Percentiles rank a stretch among this genome's conserved stretches.
These are phyloP conservation scores for Chaetops frenatus DNA, from an alignment of 2,113 vertebrate species.

Conservation along the genomic window DNA sequence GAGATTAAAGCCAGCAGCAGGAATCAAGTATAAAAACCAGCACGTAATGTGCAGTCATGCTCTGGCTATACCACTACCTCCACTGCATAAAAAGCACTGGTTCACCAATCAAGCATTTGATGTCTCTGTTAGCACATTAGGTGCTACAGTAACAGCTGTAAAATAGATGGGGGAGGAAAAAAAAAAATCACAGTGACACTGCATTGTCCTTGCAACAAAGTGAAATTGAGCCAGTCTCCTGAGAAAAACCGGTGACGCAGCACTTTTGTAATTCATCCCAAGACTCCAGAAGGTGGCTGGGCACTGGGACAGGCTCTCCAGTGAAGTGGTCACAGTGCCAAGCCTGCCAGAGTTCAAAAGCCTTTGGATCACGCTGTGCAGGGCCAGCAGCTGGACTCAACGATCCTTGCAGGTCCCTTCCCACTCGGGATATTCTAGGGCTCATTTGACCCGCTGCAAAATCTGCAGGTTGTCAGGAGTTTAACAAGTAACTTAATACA, in stretches of 20 bases:
- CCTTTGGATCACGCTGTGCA: neutral
- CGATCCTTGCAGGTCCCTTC: neutral
- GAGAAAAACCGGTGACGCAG: neutral
- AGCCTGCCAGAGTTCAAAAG: neutral
- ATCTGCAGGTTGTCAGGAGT: fast-evolving
- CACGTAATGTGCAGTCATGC: fast-evolving
- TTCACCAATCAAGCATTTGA: neutral
- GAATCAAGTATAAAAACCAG: neutral
- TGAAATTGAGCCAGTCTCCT: neutral
- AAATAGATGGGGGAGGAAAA: fast-evolving
- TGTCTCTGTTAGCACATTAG: neutral
- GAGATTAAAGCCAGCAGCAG: neutral
- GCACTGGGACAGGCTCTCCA: neutral
- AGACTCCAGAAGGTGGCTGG: neutral
- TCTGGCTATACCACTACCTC: neutral
- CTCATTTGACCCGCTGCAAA: neutral
- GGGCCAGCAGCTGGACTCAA: neutral
- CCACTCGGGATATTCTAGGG: too few species aligned
- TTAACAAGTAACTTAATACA: fast-evolving
- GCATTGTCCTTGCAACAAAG: conserved; percentile 25
- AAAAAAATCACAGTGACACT: neutral
- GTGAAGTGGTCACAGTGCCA: neutral
- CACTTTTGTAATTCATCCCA: neutral
- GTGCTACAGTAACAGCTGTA: neutral
- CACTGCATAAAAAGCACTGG: neutral